Base-by-base conservation (phyloP, 1,140 invertebrate species). In the Papilio aristodemus region DNA sequence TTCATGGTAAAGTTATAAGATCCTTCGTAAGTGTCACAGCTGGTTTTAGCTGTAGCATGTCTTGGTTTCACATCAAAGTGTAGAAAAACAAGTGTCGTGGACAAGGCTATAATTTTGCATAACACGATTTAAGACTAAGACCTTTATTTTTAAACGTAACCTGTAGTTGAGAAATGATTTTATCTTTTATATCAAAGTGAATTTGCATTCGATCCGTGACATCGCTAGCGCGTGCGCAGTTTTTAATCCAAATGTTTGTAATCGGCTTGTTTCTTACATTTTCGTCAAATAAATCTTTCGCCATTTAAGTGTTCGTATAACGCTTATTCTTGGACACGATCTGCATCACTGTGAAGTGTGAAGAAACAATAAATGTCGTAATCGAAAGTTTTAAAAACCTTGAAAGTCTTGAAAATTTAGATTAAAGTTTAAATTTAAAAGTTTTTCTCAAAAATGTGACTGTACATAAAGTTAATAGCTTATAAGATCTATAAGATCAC, bases 161-260 rank as follows among this genome's bases (percentile, higher is more conserved):
- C 32, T 38, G 60, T 63, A 63, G 60, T 66, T 66, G 38, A 66
- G 62, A 66, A 72, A 46, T 36, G 71, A 72, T 72, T 64, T 72
- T 69, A 67, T 67, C 68, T 72, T 72, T 67, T 67, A 39, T 57
- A 62, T 63, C 58, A 67, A 68, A 80, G 70, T 67, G 64, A 75
- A 68, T 76, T 80, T 57, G 71, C 70, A 80, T 80, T 80, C 77
- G 70, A 72, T 70, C 66, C 72, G 43, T 72, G 68, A 32, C 27
- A 27, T 57, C 27, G 64, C 69, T 43, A 64, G 69, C 64, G 71
- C 76, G 78, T 73, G 76, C 54, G 60, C 41, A 17, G 74, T 67
- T 62, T 66, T 80, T 75, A 74, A 80, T 78, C 72, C 67, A 73
- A 69, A 70, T 68, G 73, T 80, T 78, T 78, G 78, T 75, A 80